Base-by-base conservation (phyloP, 2,797 vertebrate species). In the Anniella stebbinsi region DNA sequence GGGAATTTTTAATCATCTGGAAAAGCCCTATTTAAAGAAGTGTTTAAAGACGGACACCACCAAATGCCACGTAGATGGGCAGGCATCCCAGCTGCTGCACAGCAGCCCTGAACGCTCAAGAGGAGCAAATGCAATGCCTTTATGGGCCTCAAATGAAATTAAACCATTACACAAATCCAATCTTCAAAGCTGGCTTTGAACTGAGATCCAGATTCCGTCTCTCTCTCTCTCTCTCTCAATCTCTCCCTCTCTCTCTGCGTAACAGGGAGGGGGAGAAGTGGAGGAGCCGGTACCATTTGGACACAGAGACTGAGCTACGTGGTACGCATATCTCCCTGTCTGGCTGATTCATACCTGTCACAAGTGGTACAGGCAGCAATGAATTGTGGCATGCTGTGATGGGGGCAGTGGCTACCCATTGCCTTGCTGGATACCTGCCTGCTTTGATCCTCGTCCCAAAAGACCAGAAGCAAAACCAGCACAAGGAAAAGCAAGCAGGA, bases 131-230 rank as follows among this genome's bases (percentile, higher is more conserved):
- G 0, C 36, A 91, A 63, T 94, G 90, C 93, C 60, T 91, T 93
- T 82, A 36, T 85, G 91, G 76, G 80, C 90, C 86, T 84, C 84
- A 92, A 96, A 93, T 80, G 80, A 89, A 94, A 96, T 96, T 95
- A 96, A 94, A 48, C 89, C 90, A 93, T 96, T 95, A 95, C 72
- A 70, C 69, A 91, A 72, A 83, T 36, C 89, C 92, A 93, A 87
- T 70, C 86, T 94, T 95, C 60, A 1, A 92, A 94, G 93, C 91
- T 87, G 89, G 91, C 94, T 96, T 95, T 96, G 94, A 95, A 96
- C 51, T 2, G 76, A 63, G 69, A 93, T 91, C 92, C 83, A 83
- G 88, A 25, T 11, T 80, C 8, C 81, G 88, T 78, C 91, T 92
- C 82, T 95, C 45, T 45, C 45, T 45, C 45, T 45, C 45, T 45